Percentiles rank a stretch among this genome's conserved stretches.
These are phyloP conservation scores for Chrysochloris asiatica DNA, from an alignment of 2,113 vertebrate genomes.

Conservation along the genomic window DNA sequence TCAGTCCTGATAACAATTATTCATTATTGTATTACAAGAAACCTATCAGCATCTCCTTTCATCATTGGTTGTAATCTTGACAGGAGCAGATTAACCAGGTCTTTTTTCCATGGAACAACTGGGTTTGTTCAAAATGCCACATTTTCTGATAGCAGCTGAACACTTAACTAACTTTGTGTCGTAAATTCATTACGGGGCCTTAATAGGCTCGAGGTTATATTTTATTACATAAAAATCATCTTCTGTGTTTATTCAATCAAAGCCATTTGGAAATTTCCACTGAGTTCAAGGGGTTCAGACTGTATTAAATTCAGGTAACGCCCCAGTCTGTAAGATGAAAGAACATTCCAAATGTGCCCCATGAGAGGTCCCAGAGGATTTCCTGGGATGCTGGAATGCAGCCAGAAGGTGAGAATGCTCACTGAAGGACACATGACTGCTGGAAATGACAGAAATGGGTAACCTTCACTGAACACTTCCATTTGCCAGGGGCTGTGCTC, in stretches of 20 bases:
- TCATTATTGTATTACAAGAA: too few species aligned
- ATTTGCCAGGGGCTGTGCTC: background rate
- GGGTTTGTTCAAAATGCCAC: background rate
- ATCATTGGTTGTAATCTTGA: background rate
- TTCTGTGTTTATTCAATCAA: background rate
- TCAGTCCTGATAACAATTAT: too few species aligned
- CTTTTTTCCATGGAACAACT: background rate
- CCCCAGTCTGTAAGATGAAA: background rate
- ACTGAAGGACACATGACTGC: too few species aligned
- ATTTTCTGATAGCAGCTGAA: background rate
- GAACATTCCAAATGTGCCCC: background rate
- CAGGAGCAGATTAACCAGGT: background rate
- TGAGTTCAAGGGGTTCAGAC: background rate
- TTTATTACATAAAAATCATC: background rate
- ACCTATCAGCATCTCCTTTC: too few species aligned
- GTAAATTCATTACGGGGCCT: background rate
- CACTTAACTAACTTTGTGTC: background rate
- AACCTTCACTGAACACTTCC: background rate
- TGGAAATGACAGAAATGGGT: fast-evolving
- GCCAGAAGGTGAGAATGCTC: background rate
- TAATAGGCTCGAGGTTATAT: background rate
- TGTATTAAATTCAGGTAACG: background rate
- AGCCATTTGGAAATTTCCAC: background rate
- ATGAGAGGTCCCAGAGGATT: background rate
- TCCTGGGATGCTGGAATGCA: background rate